Conservation (phyloP, 2,888 invertebrate genomes). For the Drosophila greeni region DNA sequence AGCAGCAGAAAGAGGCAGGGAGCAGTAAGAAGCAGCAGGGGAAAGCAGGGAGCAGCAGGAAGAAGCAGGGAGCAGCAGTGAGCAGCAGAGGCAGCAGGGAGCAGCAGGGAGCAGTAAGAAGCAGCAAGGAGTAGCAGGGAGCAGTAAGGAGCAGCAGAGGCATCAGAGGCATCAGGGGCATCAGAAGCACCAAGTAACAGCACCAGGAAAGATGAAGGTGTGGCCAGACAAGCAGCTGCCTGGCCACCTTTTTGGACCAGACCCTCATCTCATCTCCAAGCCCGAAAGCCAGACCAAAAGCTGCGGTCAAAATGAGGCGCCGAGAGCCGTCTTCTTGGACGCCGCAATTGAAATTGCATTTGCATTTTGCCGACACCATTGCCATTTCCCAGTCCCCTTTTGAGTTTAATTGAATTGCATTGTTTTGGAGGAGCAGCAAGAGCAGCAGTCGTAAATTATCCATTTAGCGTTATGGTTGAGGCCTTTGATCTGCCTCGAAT, state of each 20-base stretch:
- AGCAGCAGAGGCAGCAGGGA: too few relatives aligned
- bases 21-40: too few relatives aligned
- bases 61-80: not conserved
- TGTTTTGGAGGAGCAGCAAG: slow-evolving; percentile 32
- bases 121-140: too few relatives aligned
- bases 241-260: slow-evolving; percentile 3
- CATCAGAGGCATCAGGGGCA: too few relatives aligned
- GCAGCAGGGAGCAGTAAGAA: too few relatives aligned
- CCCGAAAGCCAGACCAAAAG: slow-evolving; percentile 20
- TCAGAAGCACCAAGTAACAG: too few relatives aligned
- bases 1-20: too few relatives aligned
- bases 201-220: not conserved
- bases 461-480: slow-evolving; percentile 22
- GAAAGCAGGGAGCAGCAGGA: too few relatives aligned
- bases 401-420: slow-evolving; percentile 67
- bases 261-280: not conserved
- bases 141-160: too few relatives aligned
- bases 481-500: slow-evolving; percentile 23
- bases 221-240: slow-evolving; percentile 36
- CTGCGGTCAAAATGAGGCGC: slow-evolving; percentile 41
- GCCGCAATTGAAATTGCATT: slow-evolving; percentile 59
- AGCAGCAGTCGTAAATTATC: slow-evolving; percentile 17
- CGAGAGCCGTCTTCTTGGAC: slow-evolving; percentile 24
- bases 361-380: slow-evolving; percentile 25
- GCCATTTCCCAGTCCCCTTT: slow-evolving; percentile 37